Evolutionary conservation across 1,140 invertebrate genomes (phyloP).

Genomic region (Drosophila sulfurigaster): DNA sequence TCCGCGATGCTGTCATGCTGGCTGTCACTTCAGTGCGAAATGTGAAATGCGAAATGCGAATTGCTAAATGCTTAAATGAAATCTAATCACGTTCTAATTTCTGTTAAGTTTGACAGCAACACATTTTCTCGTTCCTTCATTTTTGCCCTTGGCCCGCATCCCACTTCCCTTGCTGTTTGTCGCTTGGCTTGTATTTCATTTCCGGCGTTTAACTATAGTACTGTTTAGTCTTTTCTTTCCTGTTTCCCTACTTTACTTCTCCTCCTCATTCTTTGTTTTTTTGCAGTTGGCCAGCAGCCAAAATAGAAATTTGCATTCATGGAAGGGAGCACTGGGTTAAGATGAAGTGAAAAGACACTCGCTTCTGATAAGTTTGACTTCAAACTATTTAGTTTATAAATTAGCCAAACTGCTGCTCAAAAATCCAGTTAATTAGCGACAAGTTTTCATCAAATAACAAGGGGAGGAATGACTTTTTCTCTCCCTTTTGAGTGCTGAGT

Average conservation of each 20-base stretch:
- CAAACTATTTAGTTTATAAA: constrained; percentile 65
- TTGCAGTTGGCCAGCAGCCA: constrained; percentile 56
- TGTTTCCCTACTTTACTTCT: not conserved
- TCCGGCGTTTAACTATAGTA: constrained; percentile 61
- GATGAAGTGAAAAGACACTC: not conserved
- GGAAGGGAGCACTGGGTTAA: constrained; percentile 7
- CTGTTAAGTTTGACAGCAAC: constrained; percentile 73
- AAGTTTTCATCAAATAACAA: constrained; percentile 16
- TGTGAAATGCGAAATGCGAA: constrained; percentile 70
- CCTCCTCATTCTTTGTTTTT: not conserved
- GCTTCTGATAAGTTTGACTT: constrained; percentile 54
- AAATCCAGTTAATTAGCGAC: constrained; percentile 71
- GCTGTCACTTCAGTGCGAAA: constrained; percentile 72
- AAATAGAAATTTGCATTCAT: constrained; percentile 52
- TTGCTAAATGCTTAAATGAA: constrained; percentile 75
- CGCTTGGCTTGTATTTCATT: constrained; percentile 65
- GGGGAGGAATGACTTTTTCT: constrained; percentile 39
- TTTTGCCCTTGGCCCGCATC: constrained; percentile 7
- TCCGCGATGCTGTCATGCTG: constrained; percentile 61
- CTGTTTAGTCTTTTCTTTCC: constrained; percentile 35
- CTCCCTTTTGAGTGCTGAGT: constrained; percentile 36
- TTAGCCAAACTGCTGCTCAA: constrained; percentile 62
- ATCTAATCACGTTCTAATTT: constrained; percentile 82
- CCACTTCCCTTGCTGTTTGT: constrained; percentile 28
- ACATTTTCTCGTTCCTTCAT: constrained; percentile 33